These are phyloP conservation scores for Conistra vaccinii DNA, from an alignment of 2,888 invertebrate genomes.

Conservation along the genomic window DNA sequence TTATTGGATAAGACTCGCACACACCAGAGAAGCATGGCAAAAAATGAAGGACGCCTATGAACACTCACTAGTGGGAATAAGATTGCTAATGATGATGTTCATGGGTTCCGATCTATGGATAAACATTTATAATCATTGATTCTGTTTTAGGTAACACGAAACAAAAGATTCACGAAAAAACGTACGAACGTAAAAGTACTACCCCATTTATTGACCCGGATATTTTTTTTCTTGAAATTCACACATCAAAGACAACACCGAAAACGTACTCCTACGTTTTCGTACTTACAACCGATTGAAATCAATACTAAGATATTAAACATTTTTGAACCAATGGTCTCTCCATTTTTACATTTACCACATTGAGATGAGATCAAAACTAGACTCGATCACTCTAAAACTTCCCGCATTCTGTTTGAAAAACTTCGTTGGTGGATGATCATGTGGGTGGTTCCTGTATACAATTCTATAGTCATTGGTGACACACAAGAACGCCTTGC, in stretches of 20 bases:
- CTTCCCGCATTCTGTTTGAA: conserved; percentile 54
- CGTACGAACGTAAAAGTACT: neutral
- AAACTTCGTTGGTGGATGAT: conserved; percentile 64
- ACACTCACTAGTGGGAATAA: neutral
- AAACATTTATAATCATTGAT: neutral
- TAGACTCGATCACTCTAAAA: conserved; percentile 16
- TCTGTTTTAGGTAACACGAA: neutral
- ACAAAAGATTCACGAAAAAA: neutral
- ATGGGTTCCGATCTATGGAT: neutral
- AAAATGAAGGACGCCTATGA: neutral
- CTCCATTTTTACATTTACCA: neutral
- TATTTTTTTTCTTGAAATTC: neutral
- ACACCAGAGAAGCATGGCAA: neutral
- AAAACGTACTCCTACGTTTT: neutral
- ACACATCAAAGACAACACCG: neutral
- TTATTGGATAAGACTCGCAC: neutral
- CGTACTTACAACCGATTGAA: neutral
- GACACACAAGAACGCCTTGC: conserved; percentile 70
- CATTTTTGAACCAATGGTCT: neutral
- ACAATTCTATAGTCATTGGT: conserved; percentile 49
- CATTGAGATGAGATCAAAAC: neutral
- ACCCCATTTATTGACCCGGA: neutral
- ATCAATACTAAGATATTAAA: neutral
- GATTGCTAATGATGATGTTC: neutral
- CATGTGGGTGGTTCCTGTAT: conserved; percentile 50